These are phyloP conservation scores for Silurus glanis DNA, from an alignment of 2,113 vertebrate genomes.

Conservation along the genomic window DNA sequence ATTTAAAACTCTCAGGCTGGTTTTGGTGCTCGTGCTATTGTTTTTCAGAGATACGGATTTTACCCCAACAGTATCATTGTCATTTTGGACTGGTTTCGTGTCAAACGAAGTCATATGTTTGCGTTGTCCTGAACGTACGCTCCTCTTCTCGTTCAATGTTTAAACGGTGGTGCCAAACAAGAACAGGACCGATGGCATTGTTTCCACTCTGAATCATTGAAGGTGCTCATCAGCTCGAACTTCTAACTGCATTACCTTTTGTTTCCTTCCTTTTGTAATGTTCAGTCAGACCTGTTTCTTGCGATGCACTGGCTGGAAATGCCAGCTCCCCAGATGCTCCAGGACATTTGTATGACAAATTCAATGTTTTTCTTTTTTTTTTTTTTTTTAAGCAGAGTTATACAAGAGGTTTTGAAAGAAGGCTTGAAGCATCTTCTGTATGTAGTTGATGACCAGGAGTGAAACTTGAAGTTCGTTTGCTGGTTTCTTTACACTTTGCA, in stretches of 20 bases:
- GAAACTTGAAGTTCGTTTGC: background rate
- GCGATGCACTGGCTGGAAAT: background rate
- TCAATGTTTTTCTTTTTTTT: background rate
- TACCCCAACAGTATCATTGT: background rate
- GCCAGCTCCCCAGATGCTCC: background rate
- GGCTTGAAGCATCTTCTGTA: background rate
- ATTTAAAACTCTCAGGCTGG: background rate
- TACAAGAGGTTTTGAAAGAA: background rate
- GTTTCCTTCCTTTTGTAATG: background rate
- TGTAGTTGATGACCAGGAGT: background rate
- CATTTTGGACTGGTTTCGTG: background rate
- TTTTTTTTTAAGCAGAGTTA: background rate
- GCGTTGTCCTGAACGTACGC: too few relatives aligned
- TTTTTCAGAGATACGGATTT: background rate
- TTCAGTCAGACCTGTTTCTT: background rate
- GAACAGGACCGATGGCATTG: constrained; percentile 28
- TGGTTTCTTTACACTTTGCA: background rate
- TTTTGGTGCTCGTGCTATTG: background rate
- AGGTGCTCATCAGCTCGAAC: background rate
- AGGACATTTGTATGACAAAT: background rate
- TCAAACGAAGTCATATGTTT: background rate
- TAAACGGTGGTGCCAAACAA: background rate
- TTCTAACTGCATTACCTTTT: background rate
- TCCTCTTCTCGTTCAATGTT: background rate
- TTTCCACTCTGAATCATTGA: background rate